phyloP scores from a whole-genome alignment of 2,888 invertebrate genomes.

The Drosophila bunnanda region DNA sequence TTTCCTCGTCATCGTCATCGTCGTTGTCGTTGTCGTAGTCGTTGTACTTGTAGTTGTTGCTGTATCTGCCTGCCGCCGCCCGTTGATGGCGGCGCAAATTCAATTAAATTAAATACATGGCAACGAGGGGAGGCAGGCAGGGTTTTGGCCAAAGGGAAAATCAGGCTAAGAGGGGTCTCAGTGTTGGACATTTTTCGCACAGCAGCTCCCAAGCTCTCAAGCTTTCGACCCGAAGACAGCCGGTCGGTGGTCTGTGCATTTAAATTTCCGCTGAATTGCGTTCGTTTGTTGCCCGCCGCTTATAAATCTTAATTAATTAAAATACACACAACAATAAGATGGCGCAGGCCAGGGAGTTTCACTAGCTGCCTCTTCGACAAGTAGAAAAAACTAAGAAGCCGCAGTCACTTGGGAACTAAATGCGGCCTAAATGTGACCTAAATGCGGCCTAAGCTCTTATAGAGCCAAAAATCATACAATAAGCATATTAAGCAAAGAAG shows the following conservation, averaged over 20 bases:
- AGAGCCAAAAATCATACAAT: background rate
- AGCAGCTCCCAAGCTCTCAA: conserved; percentile 36
- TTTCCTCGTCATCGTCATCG: conserved; percentile 17
- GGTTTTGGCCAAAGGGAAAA: background rate
- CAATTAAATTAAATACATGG: conserved; percentile 80
- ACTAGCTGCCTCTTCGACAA: conserved; percentile 7
- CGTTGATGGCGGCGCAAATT: conserved; percentile 70
- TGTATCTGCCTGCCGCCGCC: conserved; percentile 56
- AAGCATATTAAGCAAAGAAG: background rate
- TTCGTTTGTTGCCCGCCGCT: conserved; percentile 51
- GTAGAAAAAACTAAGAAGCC: conserved; percentile 1
- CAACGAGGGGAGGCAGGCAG: conserved; percentile 43
- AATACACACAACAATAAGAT: conserved; percentile 67
- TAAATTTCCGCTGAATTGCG: conserved; percentile 76
- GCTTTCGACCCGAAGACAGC: conserved; percentile 15
- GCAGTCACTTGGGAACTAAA: conserved; percentile 18
- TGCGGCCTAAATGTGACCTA: conserved; percentile 8
- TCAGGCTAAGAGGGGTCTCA: background rate
- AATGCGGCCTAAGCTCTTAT: background rate
- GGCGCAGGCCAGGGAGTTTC: conserved; percentile 21
- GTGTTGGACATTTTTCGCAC: conserved; percentile 62
- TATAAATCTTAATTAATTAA: conserved; percentile 82
- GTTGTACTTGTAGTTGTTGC: background rate
- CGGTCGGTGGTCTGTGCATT: conserved; percentile 58
- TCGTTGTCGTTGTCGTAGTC: conserved; percentile 5